phyloP scores from a whole-genome alignment of 2,113 vertebrate species.

The Ellobius talpinus region DNA sequence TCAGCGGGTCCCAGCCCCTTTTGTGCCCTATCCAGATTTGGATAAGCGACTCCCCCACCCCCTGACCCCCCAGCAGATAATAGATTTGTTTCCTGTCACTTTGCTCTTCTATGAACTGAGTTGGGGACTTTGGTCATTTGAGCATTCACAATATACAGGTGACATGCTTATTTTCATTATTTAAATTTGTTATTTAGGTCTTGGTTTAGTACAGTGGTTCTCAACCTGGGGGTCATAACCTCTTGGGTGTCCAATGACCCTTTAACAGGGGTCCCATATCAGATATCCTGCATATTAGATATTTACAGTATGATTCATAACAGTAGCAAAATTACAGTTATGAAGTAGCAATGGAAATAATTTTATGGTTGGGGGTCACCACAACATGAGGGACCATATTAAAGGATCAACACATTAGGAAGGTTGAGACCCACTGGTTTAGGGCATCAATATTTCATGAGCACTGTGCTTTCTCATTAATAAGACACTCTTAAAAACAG shows the following conservation, averaged over 20 bases:
- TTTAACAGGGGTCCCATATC: not conserved
- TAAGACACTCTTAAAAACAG: slow-evolving; percentile 19
- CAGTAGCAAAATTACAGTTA: not conserved
- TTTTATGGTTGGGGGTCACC: not conserved
- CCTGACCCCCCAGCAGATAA: not conserved
- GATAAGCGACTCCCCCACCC: not conserved
- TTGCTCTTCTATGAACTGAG: not conserved
- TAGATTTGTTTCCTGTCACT: not conserved
- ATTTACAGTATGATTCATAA: not conserved
- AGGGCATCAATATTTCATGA: not conserved
- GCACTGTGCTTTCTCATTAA: not conserved
- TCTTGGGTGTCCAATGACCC: not conserved
- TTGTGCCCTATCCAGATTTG: not conserved
- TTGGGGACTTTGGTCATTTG: not conserved
- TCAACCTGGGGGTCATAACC: not conserved
- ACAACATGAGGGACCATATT: not conserved
- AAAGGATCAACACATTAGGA: not conserved
- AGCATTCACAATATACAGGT: not conserved
- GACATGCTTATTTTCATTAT: not conserved
- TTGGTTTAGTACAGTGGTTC: not conserved
- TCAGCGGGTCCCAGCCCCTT: not conserved
- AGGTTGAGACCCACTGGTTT: not conserved
- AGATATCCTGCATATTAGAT: not conserved
- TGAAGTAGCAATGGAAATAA: not conserved
- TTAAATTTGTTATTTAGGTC: not conserved